Conservation (phyloP, 2,888 invertebrate species). For the Yponomeuta evonymella region DNA sequence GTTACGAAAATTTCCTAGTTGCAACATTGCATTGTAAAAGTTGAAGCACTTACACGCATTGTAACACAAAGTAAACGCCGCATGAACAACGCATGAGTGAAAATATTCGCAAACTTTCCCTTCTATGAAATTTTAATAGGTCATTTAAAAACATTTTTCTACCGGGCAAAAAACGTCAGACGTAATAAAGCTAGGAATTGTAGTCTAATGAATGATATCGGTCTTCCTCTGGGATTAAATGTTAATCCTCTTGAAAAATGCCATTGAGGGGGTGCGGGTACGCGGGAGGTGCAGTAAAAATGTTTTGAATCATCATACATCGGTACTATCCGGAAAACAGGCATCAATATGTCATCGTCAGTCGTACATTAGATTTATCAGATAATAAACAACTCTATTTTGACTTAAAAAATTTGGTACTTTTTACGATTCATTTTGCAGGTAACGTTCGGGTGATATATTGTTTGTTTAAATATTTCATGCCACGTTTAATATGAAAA, state of each 20-base stretch:
- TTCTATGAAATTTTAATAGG: slow-evolving; percentile 42
- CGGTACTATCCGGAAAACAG: slow-evolving; percentile 34
- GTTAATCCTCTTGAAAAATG: slow-evolving; percentile 70
- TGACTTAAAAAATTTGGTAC: no score
- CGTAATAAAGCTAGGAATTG: slow-evolving; percentile 63
- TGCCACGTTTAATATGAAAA: no score
- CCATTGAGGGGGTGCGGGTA: slow-evolving; percentile 26
- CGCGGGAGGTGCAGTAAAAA: slow-evolving; percentile 50
- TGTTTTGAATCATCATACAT: slow-evolving; percentile 60
- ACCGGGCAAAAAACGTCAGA: slow-evolving; percentile 41
- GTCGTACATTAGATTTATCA: slow-evolving; percentile 30
- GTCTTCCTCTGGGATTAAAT: slow-evolving; percentile 68
- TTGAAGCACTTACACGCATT: not conserved
- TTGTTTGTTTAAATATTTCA: no score
- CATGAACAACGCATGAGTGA: not conserved
- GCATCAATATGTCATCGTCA: slow-evolving; percentile 51
- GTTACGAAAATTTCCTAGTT: not conserved
- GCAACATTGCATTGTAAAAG: not conserved
- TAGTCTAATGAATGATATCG: slow-evolving; percentile 71
- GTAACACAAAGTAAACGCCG: not conserved
- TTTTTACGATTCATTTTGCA: no score
- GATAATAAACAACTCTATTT: not conserved
- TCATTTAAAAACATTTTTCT: slow-evolving; percentile 49
- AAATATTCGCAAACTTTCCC: slow-evolving; percentile 4
- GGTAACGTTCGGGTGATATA: no score